Evolutionary conservation across 1,140 invertebrate species (phyloP), one percentile per base, ranked within the genome.

Genomic region (Catajapyx aquilonaris): DNA sequence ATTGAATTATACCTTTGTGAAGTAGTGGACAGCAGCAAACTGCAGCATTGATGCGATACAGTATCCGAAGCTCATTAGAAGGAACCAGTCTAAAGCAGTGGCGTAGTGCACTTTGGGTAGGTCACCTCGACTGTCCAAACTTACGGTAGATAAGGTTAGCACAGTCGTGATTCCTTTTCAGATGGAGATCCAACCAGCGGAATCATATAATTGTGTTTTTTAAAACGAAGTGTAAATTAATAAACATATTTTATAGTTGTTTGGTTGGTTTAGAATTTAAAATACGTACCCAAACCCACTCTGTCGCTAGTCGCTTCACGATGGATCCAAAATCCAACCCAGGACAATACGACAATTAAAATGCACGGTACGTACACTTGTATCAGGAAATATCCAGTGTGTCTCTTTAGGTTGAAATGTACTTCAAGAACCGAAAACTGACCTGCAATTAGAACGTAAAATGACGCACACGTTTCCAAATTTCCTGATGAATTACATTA

Each of bases 311-410:
- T 94, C 1, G 88, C 88, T 59, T 95, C 88, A 17, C 87, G 66
- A 60, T 94, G 87, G 46, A 93, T 86, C 85, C 87, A 95, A 54
- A 95, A 94, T 0, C 85, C 88, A 0, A 95, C 87, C 86, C 87
- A 96, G 0, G 85, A 91, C 1, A 95, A 61, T 1, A 91, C 80
- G 1, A 94, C 88, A 41, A 94, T 87, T 34, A 95, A 64, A 35
- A 87, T 85, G 51, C 87, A 93, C 0, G 91, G 90, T 18, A 93
- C 71, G 56, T 93, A 93, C 9, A 90, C 84, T 61, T 93, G 85
- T 42, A 94, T 86, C 4, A 94, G 64, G 57, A 91, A 94, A 53
- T 90, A 93, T 31, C 87, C 87, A 2, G 85, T 83, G 50, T 88
- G 76, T 4, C 88, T 65, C 47, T 81, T 77, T 4, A 94, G 64